phyloP scores from a whole-genome alignment of 1,140 invertebrate genomes.

The Heterodera carotae region DNA sequence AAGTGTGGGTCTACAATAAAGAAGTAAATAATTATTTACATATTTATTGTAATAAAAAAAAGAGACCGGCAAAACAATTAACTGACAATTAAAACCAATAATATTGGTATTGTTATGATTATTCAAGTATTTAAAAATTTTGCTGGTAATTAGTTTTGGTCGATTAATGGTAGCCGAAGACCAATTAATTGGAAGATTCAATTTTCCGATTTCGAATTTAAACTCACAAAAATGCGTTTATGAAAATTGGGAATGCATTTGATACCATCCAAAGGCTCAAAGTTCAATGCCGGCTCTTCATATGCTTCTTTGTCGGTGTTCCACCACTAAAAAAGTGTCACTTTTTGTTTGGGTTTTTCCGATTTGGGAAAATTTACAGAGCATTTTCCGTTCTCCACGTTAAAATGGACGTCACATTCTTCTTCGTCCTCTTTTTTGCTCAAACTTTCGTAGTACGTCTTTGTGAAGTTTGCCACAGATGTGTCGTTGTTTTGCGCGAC shows the following conservation, averaged over 20 bases:
- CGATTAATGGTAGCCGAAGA: too few species aligned
- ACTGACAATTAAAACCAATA: too few species aligned
- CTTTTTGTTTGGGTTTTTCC: too few species aligned
- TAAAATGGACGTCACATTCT: not conserved
- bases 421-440: not conserved
- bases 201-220: not conserved
- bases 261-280: not conserved
- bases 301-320: not conserved
- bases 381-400: not conserved
- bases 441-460: too few species aligned
- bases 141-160: too few species aligned
- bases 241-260: not conserved
- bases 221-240: not conserved
- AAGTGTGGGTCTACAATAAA: not conserved
- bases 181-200: too few species aligned
- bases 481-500: too few species aligned
- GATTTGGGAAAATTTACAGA: not conserved
- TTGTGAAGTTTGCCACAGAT: too few species aligned
- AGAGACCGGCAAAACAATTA: too few species aligned
- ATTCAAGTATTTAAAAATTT: too few species aligned
- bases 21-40: not conserved
- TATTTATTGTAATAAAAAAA: too few species aligned
- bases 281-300: not conserved
- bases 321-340: not conserved
- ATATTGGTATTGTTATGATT: too few species aligned